These are phyloP conservation scores for Aphidius ervi DNA, from an alignment of 1,140 invertebrate species.

Conservation along the genomic window DNA sequence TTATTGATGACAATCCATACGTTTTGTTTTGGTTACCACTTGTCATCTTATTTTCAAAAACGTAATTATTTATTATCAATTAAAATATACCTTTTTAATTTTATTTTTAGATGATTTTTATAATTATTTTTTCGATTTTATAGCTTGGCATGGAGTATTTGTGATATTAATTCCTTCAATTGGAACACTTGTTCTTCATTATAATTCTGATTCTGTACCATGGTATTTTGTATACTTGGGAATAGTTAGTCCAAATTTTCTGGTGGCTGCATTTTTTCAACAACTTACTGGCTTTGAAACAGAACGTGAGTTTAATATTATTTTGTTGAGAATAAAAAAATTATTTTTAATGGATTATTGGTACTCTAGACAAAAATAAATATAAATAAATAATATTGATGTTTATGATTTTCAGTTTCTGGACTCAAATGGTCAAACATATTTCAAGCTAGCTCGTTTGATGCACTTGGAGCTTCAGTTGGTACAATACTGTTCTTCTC, in stretches of 20 bases:
- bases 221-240: slow-evolving; percentile 27
- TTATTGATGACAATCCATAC: slow-evolving; percentile 40
- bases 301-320: slow-evolving; percentile 4
- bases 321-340: too few species aligned
- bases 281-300: slow-evolving; percentile 34
- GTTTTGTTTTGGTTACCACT: slow-evolving; percentile 45
- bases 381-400: too few species aligned
- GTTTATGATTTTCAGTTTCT: slow-evolving; percentile 6
- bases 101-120: too few species aligned
- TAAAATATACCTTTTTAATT: too few species aligned
- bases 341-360: too few species aligned
- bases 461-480: slow-evolving; percentile 23
- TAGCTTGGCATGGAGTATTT: slow-evolving; percentile 22
- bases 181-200: slow-evolving; percentile 12
- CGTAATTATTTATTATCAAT: too few species aligned
- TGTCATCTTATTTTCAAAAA: slow-evolving; percentile 43
- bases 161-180: slow-evolving; percentile 21
- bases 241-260: slow-evolving; percentile 33
- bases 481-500: slow-evolving; percentile 36
- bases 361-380: too few species aligned
- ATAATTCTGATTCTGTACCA: not conserved
- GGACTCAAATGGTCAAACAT: slow-evolving; percentile 36
- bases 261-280: slow-evolving; percentile 28
- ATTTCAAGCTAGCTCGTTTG: slow-evolving; percentile 23
- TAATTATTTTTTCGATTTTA: not conserved